Evolutionary conservation across 2,797 vertebrate genomes (phyloP).

Genomic region (Percopsis omiscomaycus): DNA sequence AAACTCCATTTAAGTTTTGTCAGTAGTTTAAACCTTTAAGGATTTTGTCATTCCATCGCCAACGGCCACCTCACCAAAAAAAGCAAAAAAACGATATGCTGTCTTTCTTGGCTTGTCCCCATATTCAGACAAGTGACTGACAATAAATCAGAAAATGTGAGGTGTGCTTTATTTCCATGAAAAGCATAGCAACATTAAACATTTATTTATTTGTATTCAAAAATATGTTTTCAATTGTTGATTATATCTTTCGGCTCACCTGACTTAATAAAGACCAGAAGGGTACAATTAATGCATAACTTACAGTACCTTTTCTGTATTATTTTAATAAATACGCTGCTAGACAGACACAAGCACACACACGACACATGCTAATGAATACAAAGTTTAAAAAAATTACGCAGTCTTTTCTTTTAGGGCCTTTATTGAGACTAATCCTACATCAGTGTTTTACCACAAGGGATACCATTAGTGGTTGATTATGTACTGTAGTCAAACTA

Average conservation of each 20-base stretch:
- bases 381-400: too few species aligned
- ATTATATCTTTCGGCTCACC: too few species aligned
- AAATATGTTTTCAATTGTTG: too few species aligned
- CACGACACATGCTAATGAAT: too few species aligned
- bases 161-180: background rate
- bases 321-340: too few species aligned
- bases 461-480: slow-evolving; percentile 46
- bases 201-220: too few species aligned
- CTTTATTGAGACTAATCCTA: slow-evolving; percentile 30
- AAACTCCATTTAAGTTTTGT: slow-evolving; percentile 1
- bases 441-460: slow-evolving; percentile 34
- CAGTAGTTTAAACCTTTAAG: background rate
- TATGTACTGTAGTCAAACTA: slow-evolving; percentile 26
- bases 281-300: too few species aligned
- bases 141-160: background rate
- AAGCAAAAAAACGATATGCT: background rate
- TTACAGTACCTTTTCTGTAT: too few species aligned
- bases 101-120: background rate
- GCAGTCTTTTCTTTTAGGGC: slow-evolving; percentile 22
- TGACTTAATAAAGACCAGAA: too few species aligned
- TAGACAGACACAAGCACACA: too few species aligned
- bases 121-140: background rate
- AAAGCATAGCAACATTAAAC: background rate
- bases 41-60: background rate
- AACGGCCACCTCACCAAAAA: background rate